phyloP scores from a whole-genome alignment of 2,888 invertebrate species.

The Diabrotica balteata region DNA sequence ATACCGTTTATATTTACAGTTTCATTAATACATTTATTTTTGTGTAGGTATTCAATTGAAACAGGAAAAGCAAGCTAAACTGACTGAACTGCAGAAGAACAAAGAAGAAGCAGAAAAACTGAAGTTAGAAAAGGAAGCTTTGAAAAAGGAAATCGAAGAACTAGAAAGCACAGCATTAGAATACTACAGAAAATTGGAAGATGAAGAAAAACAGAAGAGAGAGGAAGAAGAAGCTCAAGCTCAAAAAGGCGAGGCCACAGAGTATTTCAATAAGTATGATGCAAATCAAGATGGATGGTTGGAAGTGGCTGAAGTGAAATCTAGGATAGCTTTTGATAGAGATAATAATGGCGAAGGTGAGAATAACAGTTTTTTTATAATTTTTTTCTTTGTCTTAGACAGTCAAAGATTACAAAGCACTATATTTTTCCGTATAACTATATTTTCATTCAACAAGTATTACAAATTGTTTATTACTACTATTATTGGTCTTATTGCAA shows the following conservation, averaged over 20 bases:
- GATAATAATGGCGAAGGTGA: constrained; percentile 80
- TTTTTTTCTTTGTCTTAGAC: too few relatives aligned
- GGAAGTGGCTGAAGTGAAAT: constrained; percentile 72
- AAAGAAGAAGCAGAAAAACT: constrained; percentile 79
- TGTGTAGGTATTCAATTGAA: constrained; percentile 71
- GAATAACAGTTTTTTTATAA: too few relatives aligned
- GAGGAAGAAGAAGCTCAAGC: constrained; percentile 67
- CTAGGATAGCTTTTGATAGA: constrained; percentile 82
- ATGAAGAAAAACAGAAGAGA: constrained; percentile 67
- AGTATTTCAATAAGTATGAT: constrained; percentile 81
- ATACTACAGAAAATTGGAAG: constrained; percentile 72
- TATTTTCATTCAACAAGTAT: too few relatives aligned
- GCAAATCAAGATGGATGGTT: constrained; percentile 80
- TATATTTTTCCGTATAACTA: too few relatives aligned
- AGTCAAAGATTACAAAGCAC: too few relatives aligned
- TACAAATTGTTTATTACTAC: too few relatives aligned
- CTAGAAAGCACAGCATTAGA: constrained; percentile 79
- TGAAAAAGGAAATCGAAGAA: constrained; percentile 76
- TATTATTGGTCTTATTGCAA: too few relatives aligned
- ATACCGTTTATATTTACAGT: too few relatives aligned
- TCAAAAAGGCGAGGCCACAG: constrained; percentile 70
- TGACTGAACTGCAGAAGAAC: constrained; percentile 75
- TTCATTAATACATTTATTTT: too few relatives aligned
- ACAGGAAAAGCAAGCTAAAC: constrained; percentile 73
- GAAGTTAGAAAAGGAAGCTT: constrained; percentile 76